These are phyloP conservation scores for Drosophila equinoxialis DNA, from an alignment of 1,140 invertebrate species.

Conservation along the genomic window DNA sequence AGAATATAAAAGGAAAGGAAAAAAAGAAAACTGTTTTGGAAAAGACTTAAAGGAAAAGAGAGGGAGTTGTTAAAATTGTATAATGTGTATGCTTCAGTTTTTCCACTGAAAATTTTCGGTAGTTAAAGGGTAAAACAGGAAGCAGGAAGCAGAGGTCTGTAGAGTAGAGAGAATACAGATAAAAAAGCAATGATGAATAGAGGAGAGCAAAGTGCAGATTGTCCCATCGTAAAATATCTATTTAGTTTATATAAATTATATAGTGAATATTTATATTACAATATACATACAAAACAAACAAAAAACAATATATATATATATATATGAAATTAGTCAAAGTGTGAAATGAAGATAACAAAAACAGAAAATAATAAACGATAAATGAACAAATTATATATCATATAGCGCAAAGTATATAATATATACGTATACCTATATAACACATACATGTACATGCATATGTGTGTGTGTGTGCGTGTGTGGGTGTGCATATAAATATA, in stretches of 20 bases:
- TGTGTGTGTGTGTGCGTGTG: not conserved
- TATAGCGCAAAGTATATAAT: slow-evolving; percentile 58
- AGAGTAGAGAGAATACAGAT: slow-evolving; percentile 52
- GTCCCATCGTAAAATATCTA: slow-evolving; percentile 78
- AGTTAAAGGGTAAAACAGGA: slow-evolving; percentile 27
- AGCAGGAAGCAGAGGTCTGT: too few species aligned
- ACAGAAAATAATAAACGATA: slow-evolving; percentile 27
- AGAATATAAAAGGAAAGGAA: slow-evolving; percentile 22
- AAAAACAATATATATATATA: slow-evolving; percentile 39
- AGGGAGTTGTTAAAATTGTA: slow-evolving; percentile 63
- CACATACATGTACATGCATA: not conserved
- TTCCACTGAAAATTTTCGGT: not conserved
- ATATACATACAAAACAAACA: slow-evolving; percentile 46
- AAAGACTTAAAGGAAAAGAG: too few species aligned
- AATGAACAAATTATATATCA: slow-evolving; percentile 55
- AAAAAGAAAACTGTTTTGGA: slow-evolving; percentile 55
- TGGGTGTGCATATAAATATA: slow-evolving; percentile 10
- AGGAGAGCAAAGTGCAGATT: slow-evolving; percentile 61
- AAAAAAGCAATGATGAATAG: slow-evolving; percentile 44
- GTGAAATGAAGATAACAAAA: slow-evolving; percentile 56
- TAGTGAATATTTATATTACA: slow-evolving; percentile 47
- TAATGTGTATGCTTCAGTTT: slow-evolving; percentile 55
- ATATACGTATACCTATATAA: slow-evolving; percentile 37
- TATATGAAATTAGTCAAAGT: slow-evolving; percentile 50
- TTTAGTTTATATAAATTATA: slow-evolving; percentile 73